phyloP scores from a whole-genome alignment of 2,888 invertebrate genomes.

The Sclerodermus sp. region DNA sequence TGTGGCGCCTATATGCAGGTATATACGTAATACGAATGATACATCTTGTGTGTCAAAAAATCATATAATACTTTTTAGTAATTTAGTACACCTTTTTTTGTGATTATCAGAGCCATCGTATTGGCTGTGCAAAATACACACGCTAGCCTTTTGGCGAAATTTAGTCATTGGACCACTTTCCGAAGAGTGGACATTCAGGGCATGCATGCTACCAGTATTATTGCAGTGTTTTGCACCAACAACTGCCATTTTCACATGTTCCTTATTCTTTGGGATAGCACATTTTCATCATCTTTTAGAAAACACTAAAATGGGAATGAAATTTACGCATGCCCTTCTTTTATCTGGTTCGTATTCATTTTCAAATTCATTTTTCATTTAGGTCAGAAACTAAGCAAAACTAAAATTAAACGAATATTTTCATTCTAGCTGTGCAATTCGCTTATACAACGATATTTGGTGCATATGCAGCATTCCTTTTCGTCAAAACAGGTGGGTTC shows the following conservation, averaged over 20 bases:
- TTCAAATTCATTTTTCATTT: constrained; percentile 2
- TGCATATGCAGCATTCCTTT: constrained; percentile 90
- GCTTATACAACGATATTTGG: constrained; percentile 91
- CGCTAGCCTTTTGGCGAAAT: constrained; percentile 84
- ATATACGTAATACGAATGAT: constrained; percentile 32
- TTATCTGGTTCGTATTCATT: constrained; percentile 69
- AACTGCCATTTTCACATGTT: constrained; percentile 80
- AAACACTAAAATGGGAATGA: constrained; percentile 71
- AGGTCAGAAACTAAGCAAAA: not conserved
- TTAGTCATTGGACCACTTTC: constrained; percentile 89
- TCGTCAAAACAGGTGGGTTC: constrained; percentile 75
- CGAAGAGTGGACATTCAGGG: constrained; percentile 94
- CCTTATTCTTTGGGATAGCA: constrained; percentile 91
- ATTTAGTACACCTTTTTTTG: constrained; percentile 9
- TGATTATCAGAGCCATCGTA: constrained; percentile 69
- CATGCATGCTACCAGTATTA: constrained; percentile 91
- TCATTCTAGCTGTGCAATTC: constrained; percentile 79
- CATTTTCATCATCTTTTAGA: constrained; percentile 92
- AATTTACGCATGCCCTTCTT: constrained; percentile 69
- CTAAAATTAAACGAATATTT: not conserved
- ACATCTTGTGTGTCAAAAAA: not conserved
- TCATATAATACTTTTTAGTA: constrained; percentile 7
- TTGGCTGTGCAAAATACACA: constrained; percentile 72
- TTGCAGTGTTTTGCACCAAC: constrained; percentile 78
- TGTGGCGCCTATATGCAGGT: constrained; percentile 72